These are phyloP conservation scores for Bombus sibiricus DNA, from an alignment of 1,140 invertebrate species.

Conservation along the genomic window DNA sequence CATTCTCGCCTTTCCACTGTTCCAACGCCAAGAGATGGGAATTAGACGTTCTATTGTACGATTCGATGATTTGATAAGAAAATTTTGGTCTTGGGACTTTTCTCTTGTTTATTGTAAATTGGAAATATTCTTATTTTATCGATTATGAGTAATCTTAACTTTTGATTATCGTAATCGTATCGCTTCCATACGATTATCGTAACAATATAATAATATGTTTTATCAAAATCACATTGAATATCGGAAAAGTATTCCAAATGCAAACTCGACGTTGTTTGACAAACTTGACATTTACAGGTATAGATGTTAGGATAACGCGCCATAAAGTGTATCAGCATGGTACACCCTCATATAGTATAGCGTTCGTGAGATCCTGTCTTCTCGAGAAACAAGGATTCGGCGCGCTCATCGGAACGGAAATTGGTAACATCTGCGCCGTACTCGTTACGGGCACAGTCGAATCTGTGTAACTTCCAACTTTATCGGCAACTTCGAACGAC, in stretches of 20 bases:
- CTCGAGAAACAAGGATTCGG: conserved; percentile 42
- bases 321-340: conserved; percentile 25
- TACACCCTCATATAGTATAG: neutral
- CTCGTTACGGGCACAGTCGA: conserved; percentile 43
- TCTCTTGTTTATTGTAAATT: neutral
- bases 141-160: no score
- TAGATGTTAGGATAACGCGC: neutral
- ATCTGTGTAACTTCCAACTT: conserved; percentile 36
- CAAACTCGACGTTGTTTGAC: neutral
- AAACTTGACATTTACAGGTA: neutral
- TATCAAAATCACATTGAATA: neutral
- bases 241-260: neutral
- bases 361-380: conserved; percentile 35
- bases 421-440: conserved; percentile 54
- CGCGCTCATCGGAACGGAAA: conserved; percentile 51
- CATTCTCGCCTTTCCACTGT: neutral
- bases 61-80: no score
- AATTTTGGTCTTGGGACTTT: fast-evolving
- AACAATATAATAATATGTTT: no score
- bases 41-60: neutral
- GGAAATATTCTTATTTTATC: neutral
- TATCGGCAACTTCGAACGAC: conserved; percentile 44
- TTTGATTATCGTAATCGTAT: no score
- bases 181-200: no score
- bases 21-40: neutral